These are phyloP conservation scores for Acrocephalus arundinaceus DNA, from an alignment of 2,113 vertebrate species.

Conservation along the genomic window DNA sequence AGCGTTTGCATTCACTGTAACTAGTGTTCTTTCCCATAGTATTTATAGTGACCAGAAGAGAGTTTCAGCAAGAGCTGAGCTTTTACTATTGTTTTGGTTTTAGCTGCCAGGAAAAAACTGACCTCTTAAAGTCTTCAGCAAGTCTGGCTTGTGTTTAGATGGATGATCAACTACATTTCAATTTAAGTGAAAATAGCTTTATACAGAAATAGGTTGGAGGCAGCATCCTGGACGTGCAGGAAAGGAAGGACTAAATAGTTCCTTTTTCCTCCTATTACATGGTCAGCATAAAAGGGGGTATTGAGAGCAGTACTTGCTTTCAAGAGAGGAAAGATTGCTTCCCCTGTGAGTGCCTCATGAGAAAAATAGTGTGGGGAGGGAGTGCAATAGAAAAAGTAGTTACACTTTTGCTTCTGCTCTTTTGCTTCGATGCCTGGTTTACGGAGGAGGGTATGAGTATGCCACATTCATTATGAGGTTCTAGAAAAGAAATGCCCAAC, in stretches of 20 bases:
- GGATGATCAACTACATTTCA: slow-evolving; percentile 5
- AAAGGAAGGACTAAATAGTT: background rate
- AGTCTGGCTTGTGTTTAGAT: slow-evolving; percentile 43
- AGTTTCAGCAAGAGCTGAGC: background rate
- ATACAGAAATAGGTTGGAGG: background rate
- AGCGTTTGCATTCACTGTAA: background rate
- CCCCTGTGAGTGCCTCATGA: background rate
- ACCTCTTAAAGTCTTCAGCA: slow-evolving; percentile 31
- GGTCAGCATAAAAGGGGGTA: background rate
- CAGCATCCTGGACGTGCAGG: background rate
- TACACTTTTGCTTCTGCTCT: background rate
- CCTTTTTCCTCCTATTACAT: background rate
- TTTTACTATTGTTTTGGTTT: slow-evolving; percentile 65
- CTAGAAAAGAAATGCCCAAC: background rate
- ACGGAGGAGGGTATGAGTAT: background rate
- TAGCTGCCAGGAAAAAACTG: slow-evolving; percentile 62
- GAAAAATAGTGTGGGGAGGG: background rate
- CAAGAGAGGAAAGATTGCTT: background rate
- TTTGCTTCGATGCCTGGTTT: background rate
- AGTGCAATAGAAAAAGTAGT: background rate
- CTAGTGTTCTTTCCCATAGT: slow-evolving; percentile 38
- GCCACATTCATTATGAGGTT: background rate
- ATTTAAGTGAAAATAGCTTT: slow-evolving; percentile 32
- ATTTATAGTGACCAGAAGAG: slow-evolving; percentile 47
- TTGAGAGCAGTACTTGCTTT: background rate